Percentiles rank a stretch among this genome's conserved stretches.
Evolutionary conservation across 2,888 invertebrate species (phyloP).

Genomic region (Mesorhabditis spiculigera): DNA sequence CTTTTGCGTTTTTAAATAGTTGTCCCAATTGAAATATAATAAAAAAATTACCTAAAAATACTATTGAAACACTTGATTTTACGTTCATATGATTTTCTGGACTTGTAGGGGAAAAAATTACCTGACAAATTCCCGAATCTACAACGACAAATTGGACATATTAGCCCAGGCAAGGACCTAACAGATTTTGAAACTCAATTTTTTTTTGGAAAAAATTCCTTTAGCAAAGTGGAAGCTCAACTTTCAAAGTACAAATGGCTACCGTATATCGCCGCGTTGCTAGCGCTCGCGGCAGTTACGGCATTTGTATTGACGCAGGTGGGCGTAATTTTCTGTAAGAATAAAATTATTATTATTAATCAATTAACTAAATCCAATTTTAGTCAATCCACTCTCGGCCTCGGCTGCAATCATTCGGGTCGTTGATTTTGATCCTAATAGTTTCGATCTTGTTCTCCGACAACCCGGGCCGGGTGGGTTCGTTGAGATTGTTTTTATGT

Average conservation of each 20-base stretch:
- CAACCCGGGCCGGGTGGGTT: slow-evolving; percentile 11
- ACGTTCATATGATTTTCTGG: too few relatives aligned
- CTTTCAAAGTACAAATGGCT: background rate
- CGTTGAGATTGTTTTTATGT: background rate
- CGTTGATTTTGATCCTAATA: slow-evolving; percentile 7
- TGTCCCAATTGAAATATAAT: too few relatives aligned
- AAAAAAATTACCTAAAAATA: too few relatives aligned
- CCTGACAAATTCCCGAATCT: too few relatives aligned
- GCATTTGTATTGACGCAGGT: background rate
- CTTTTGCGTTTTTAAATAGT: too few relatives aligned
- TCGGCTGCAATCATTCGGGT: slow-evolving; percentile 7
- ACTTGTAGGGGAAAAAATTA: too few relatives aligned
- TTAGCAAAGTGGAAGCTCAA: background rate
- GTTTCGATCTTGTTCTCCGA: slow-evolving; percentile 11
- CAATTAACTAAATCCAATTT: background rate
- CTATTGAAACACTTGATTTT: too few relatives aligned
- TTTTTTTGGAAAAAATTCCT: background rate
- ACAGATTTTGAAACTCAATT: too few relatives aligned
- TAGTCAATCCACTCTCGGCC: background rate
- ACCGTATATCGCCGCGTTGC: background rate
- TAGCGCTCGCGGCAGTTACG: slow-evolving; percentile 3
- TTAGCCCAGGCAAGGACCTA: too few relatives aligned
- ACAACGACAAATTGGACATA: too few relatives aligned
- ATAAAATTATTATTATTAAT: too few relatives aligned
- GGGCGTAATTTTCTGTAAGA: background rate